Percentiles rank a stretch among this genome's conserved stretches.
phyloP scores from a whole-genome alignment of 2,113 vertebrate species.

The Pavo muticus region DNA sequence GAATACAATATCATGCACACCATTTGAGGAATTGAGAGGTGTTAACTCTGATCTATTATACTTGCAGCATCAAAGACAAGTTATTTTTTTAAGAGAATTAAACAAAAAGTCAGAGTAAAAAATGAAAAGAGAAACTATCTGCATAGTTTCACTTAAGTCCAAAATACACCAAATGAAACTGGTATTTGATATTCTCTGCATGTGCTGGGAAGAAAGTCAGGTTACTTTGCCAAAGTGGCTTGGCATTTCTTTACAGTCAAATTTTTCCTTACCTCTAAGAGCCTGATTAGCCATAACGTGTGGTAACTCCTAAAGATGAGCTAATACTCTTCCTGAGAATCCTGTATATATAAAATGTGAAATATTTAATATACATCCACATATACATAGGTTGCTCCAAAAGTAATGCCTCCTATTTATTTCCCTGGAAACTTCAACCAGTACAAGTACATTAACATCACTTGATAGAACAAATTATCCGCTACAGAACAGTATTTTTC shows the following conservation, averaged over 20 bases:
- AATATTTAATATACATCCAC: not conserved
- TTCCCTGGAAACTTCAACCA: too few relatives aligned
- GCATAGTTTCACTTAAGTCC: not conserved
- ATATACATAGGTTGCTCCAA: not conserved
- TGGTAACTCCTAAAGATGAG: not conserved
- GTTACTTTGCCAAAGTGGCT: not conserved
- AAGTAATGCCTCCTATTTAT: too few relatives aligned
- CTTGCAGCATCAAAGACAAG: not conserved
- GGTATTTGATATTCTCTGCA: not conserved
- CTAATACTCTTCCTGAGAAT: not conserved
- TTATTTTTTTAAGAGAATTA: not conserved
- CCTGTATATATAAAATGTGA: not conserved
- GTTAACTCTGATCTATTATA: not conserved
- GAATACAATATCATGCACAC: rapidly evolving
- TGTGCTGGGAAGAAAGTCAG: not conserved
- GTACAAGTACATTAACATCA: too few relatives aligned
- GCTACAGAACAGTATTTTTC: too few relatives aligned
- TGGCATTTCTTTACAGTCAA: not conserved
- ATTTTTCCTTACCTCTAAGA: not conserved
- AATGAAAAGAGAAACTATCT: not conserved
- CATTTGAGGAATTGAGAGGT: not conserved
- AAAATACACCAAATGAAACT: not conserved
- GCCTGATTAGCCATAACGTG: not conserved
- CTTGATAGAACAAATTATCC: too few relatives aligned
- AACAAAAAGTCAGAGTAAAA: not conserved